Evolutionary conservation across 1,140 invertebrate species (phyloP), one percentile per base, ranked within the genome.

Genomic region (Apis mellifera): DNA sequence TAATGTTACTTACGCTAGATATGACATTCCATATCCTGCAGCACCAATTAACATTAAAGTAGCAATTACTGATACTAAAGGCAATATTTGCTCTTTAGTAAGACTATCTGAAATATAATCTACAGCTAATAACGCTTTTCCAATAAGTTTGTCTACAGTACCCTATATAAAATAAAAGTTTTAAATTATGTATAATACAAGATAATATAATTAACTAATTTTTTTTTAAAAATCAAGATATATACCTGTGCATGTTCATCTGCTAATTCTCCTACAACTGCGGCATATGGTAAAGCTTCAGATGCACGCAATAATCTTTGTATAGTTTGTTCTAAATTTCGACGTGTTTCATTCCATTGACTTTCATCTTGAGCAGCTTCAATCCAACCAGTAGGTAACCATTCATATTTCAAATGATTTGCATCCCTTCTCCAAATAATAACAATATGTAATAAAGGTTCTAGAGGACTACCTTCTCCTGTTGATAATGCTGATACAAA

Each of bases 401-500:
- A 99, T 90, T 99, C 98, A 91, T 98, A 99, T 90, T 97, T 97
- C n/a, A 99, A 94, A 77, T 97, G 96, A 32, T 96, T 96, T 23
- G 96, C 95, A 92, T 98, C 98, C 65, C 97, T 95, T 26, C 98
- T 95, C 98, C 98, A 99, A 82, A 99, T 96, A 54, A 99, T 96
- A 1, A 98, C 98, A 66, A 98, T 96, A 62, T 96, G 95, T 66
- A 97, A 92, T 52, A 96, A 92, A 60, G 96, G 95, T 82, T 97
- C 96, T 81, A 94, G 92, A 72, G 94, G 94, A 83, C 92, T 94
- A 17, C 94, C 93, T 89, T 95, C 95, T 52, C 96, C 96, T 86
- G 95, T 95, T 21, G 95, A 95, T 54, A 98, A 93, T 9, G 97
- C 96, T 86, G 96, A 95, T 13, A 98, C 95, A 94, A 98, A 98